A percentile compares a stretch with the other conserved stretches of the same genome.
Conservation (phyloP, 2,797 vertebrate genomes). For the Takifugu rubripes region DNA sequence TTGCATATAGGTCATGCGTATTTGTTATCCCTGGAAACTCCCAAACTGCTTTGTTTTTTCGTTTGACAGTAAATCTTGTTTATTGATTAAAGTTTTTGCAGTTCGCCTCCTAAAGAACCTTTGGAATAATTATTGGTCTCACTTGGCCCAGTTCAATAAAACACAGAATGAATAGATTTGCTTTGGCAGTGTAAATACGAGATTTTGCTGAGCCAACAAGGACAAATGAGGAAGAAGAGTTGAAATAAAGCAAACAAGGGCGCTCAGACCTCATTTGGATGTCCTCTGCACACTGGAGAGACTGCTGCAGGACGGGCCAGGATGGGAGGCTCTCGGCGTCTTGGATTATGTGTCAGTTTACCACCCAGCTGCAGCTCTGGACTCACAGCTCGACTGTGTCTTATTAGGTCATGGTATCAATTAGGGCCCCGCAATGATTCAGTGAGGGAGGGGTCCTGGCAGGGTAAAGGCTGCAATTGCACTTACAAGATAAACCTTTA, state of each 20-base stretch:
- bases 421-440: slow-evolving; percentile 68
- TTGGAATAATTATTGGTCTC: slow-evolving; percentile 47
- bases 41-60: slow-evolving; percentile 3
- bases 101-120: slow-evolving; percentile 25
- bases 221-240: slow-evolving; percentile 72
- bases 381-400: slow-evolving; percentile 73
- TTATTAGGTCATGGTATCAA: slow-evolving; percentile 78
- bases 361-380: slow-evolving; percentile 71
- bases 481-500: slow-evolving; percentile 15
- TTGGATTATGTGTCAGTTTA: slow-evolving; percentile 79
- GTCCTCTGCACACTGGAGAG: slow-evolving; percentile 56
- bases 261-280: slow-evolving; percentile 74
- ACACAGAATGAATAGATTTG: slow-evolving; percentile 46
- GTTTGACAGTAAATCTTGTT: too few relatives aligned
- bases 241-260: slow-evolving; percentile 66
- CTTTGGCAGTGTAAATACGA: slow-evolving; percentile 65
- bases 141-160: slow-evolving; percentile 58
- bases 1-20: too few relatives aligned
- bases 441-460: slow-evolving; percentile 41
- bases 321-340: slow-evolving; percentile 70
- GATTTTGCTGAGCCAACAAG: slow-evolving; percentile 66
- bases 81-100: slow-evolving; percentile 6
- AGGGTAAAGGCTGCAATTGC: slow-evolving; percentile 55
- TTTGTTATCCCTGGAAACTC: too few relatives aligned
- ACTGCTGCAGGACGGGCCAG: slow-evolving; percentile 56